Conservation (phyloP, 2,797 vertebrate species). For the Chelon labrosus region DNA sequence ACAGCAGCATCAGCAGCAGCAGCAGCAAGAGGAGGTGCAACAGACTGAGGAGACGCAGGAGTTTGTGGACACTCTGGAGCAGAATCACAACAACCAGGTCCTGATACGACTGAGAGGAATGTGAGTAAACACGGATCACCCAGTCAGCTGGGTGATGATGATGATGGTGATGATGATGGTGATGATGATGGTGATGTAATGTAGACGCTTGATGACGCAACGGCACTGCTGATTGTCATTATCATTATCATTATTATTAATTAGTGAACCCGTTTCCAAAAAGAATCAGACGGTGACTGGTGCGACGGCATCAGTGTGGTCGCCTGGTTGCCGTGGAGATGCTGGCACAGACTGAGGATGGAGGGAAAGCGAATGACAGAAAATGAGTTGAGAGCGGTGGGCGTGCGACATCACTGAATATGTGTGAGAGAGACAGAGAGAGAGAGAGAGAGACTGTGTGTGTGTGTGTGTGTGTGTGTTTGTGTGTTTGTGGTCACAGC, state of each 20-base stretch:
- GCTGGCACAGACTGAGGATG: constrained; percentile 14
- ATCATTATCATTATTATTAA: neutral
- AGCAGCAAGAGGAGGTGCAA: constrained; percentile 18
- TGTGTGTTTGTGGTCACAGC: neutral
- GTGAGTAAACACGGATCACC: constrained; percentile 63
- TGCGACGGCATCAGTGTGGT: constrained; percentile 16
- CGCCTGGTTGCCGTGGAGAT: constrained; percentile 59
- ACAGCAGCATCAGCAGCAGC: constrained; percentile 18
- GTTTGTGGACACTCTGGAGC: constrained; percentile 66
- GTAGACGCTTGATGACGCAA: constrained; percentile 9
- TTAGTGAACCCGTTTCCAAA: neutral
- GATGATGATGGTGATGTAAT: constrained; percentile 26
- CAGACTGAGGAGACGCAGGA: constrained; percentile 40
- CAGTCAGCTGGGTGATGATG: neutral
- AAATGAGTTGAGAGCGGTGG: constrained; percentile 41
- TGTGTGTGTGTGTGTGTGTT: constrained; percentile 1
- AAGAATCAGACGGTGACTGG: neutral
- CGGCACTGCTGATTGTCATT: neutral
- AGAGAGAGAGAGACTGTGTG: neutral
- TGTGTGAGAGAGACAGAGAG: neutral
- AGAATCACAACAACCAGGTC: constrained; percentile 73
- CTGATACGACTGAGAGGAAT: constrained; percentile 76
- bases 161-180: constrained; percentile 47
- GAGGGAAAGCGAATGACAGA: constrained; percentile 42
- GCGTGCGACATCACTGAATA: constrained; percentile 40